Percentiles rank a stretch among this genome's conserved stretches.
phyloP scores from a whole-genome alignment of 1,140 invertebrate species.

The Leptestheria dahalacensis region DNA sequence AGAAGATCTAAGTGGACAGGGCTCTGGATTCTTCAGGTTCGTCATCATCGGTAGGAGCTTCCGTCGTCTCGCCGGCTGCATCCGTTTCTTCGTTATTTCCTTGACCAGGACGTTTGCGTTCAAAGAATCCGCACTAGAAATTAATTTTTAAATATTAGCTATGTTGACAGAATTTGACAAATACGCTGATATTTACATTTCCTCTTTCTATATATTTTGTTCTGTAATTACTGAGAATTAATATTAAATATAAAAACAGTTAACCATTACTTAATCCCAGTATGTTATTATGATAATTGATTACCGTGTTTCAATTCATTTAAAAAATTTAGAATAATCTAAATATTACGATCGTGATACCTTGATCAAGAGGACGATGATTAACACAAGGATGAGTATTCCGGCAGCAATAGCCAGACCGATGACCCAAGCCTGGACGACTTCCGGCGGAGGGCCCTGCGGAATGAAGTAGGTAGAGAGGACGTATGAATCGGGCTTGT shows the following conservation, averaged over 20 bases:
- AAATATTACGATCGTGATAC: too few relatives aligned
- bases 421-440: conserved; percentile 7
- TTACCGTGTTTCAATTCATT: too few relatives aligned
- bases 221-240: neutral
- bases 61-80: too few relatives aligned
- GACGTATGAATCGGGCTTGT: conserved; percentile 2
- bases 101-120: neutral
- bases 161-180: too few relatives aligned
- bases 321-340: too few relatives aligned
- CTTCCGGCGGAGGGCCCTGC: conserved; percentile 1
- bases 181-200: too few relatives aligned
- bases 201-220: neutral
- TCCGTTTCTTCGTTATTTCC: neutral
- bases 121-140: neutral
- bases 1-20: too few relatives aligned
- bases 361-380: conserved; percentile 2
- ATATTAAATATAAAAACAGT: neutral
- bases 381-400: conserved; percentile 1
- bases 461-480: conserved; percentile 10
- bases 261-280: too few relatives aligned
- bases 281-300: too few relatives aligned
- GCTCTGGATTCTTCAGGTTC: too few relatives aligned
- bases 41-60: too few relatives aligned
- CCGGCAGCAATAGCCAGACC: conserved; percentile 8
- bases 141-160: neutral